These are phyloP conservation scores for Pangasius sanitwongsei DNA, from an alignment of 2,797 vertebrate species.

Conservation along the genomic window DNA sequence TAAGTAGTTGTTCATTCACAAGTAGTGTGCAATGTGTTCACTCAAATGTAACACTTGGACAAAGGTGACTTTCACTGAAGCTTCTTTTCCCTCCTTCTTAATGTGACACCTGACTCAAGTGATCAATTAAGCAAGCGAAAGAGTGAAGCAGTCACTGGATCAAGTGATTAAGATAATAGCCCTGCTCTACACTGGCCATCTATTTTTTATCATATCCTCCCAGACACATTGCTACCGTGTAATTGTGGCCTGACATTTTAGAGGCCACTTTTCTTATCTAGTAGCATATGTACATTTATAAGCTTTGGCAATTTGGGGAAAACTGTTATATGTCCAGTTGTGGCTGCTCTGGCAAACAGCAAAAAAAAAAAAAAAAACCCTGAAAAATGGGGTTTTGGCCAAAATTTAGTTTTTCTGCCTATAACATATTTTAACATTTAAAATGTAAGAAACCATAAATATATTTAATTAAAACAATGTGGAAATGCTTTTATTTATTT, in stretches of 20 bases:
- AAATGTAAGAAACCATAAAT: neutral
- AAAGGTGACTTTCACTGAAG: constrained; percentile 53
- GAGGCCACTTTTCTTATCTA: neutral
- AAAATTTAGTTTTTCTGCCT: neutral
- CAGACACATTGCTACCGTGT: neutral
- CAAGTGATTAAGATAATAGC: constrained; percentile 37
- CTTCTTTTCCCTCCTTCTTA: constrained; percentile 16
- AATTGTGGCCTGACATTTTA: neutral
- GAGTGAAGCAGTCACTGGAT: constrained; percentile 28
- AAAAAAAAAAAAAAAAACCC: neutral
- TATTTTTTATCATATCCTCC: constrained; percentile 19
- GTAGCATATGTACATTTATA: neutral
- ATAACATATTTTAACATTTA: neutral
- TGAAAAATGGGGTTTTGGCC: neutral
- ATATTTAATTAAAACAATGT: neutral
- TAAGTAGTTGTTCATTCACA: constrained; percentile 52
- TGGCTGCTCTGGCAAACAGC: neutral
- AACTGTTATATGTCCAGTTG: neutral
- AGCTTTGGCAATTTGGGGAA: neutral
- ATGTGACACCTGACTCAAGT: constrained; percentile 25
- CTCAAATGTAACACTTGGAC: constrained; percentile 53
- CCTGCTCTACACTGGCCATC: constrained; percentile 19
- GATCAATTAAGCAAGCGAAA: constrained; percentile 23
- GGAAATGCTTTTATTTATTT: neutral
- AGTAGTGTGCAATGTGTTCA: constrained; percentile 31